These are phyloP conservation scores for Diuraphis noxia DNA, from an alignment of 1,140 invertebrate species.

Conservation along the genomic window DNA sequence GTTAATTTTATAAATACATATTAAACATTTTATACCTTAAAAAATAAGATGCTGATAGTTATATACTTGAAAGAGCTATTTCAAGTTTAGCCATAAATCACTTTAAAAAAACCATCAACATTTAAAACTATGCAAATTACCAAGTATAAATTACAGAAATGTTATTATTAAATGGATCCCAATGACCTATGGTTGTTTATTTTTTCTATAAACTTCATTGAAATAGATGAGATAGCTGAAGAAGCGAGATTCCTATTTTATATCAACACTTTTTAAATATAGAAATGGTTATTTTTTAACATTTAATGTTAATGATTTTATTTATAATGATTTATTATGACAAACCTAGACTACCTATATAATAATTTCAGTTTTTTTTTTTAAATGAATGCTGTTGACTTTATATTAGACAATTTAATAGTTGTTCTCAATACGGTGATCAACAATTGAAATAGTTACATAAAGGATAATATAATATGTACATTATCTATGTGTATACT, in stretches of 20 bases:
- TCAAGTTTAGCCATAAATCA: not conserved
- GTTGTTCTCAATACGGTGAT: not conserved
- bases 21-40: not conserved
- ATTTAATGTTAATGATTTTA: not conserved
- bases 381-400: not conserved
- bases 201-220: not conserved
- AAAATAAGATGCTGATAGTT: not conserved
- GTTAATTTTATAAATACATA: not conserved
- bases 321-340: not conserved
- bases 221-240: too few relatives aligned
- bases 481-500: constrained; percentile 61
- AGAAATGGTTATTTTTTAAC: not conserved
- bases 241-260: not conserved
- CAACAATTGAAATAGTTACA: not conserved
- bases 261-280: not conserved
- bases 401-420: not conserved
- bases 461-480: constrained; percentile 28
- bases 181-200: not conserved
- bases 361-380: too few relatives aligned
- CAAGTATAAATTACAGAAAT: not conserved
- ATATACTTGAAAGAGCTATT: not conserved
- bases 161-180: not conserved
- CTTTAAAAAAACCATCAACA: not conserved
- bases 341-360: not conserved
- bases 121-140: not conserved